Evolutionary conservation across 1,140 invertebrate species (phyloP).

Genomic region (Drosophila kurseongensis): DNA sequence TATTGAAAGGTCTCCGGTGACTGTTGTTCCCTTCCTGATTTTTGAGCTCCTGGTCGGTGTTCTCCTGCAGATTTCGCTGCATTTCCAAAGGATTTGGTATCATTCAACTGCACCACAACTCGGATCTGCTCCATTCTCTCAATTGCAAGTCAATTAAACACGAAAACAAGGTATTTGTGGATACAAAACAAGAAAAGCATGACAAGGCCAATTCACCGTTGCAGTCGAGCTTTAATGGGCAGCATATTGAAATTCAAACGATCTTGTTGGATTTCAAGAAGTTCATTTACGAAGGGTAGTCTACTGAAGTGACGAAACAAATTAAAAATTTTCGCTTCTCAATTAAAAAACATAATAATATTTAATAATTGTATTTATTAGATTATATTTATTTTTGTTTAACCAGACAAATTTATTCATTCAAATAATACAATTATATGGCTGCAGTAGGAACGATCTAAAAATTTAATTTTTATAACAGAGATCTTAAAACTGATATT

Average conservation of each 20-base stretch:
- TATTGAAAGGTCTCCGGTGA: slow-evolving; percentile 3
- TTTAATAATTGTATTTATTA: no score
- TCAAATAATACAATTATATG: no score
- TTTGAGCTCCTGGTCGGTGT: neutral
- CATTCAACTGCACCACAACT: slow-evolving; percentile 32
- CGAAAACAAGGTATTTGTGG: neutral
- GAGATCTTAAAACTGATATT: no score
- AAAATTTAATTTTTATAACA: no score
- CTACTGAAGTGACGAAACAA: no score
- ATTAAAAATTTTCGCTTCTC: no score
- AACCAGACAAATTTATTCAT: no score
- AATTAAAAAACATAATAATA: no score
- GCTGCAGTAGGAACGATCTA: no score
- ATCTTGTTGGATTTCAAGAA: neutral
- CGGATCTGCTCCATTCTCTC: slow-evolving; percentile 32
- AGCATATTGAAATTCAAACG: neutral
- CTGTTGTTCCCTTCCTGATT: neutral
- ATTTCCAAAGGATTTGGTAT: neutral
- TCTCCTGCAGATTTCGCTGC: neutral
- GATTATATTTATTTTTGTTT: no score
- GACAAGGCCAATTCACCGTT: slow-evolving; percentile 10
- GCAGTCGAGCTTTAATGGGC: neutral
- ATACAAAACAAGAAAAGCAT: neutral
- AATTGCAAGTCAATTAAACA: neutral
- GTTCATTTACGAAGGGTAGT: no score